These are phyloP conservation scores for Cephalopholis sonnerati DNA, from an alignment of 2,113 vertebrate species.

Conservation along the genomic window DNA sequence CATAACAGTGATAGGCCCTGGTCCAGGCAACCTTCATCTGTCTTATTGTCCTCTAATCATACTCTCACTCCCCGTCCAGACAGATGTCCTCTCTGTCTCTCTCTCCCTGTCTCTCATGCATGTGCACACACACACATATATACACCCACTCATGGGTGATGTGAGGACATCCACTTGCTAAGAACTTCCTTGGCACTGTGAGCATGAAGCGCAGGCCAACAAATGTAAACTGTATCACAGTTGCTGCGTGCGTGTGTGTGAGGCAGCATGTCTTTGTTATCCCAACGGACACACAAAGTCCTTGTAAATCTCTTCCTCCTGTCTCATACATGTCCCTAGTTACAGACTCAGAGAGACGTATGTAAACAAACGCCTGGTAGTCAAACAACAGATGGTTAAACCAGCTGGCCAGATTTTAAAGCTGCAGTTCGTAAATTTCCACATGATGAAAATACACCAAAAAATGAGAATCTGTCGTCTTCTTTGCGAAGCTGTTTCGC, in stretches of 20 bases:
- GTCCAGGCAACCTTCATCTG: constrained; percentile 5
- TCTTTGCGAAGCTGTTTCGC: not conserved
- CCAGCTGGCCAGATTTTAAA: constrained; percentile 42
- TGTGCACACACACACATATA: not conserved
- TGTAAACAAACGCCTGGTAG: constrained; percentile 45
- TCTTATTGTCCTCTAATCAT: constrained; percentile 22
- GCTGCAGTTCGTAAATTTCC: constrained; percentile 26
- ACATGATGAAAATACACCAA: constrained; percentile 17
- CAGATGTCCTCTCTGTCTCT: constrained; percentile 17
- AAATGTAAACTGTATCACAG: constrained; percentile 53
- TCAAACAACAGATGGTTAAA: constrained; percentile 48
- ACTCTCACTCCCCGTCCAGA: constrained; percentile 1
- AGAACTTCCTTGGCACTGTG: constrained; percentile 31
- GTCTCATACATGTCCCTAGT: constrained; percentile 48
- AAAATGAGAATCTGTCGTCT: not conserved
- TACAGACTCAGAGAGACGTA: constrained; percentile 45
- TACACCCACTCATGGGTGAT: constrained; percentile 3
- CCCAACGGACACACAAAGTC: constrained; percentile 42
- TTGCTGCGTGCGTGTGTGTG: constrained; percentile 32
- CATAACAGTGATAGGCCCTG: constrained; percentile 23
- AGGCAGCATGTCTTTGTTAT: constrained; percentile 22
- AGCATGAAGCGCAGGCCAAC: constrained; percentile 28
- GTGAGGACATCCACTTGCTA: constrained; percentile 32
- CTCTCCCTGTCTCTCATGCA: not conserved
- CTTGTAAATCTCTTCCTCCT: constrained; percentile 61